Conservation (phyloP, 2,888 invertebrate genomes). For the Sialis fuliginosa region DNA sequence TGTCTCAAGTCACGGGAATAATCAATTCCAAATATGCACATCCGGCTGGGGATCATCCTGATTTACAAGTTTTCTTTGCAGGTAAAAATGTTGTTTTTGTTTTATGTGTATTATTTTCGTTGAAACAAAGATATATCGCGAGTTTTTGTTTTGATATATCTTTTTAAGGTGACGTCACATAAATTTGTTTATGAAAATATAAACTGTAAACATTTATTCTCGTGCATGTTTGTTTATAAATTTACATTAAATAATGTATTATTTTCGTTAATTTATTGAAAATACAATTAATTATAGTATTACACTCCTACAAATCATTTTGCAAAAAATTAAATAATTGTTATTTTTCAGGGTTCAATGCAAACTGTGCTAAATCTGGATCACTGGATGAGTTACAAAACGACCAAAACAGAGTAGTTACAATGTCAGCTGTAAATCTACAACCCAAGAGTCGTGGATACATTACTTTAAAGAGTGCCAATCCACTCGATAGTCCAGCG, state of each 20-base stretch:
- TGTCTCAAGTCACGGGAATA: conserved; percentile 49
- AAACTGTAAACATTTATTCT: too few species aligned
- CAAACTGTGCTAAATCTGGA: conserved; percentile 37
- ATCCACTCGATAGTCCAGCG: conserved; percentile 45
- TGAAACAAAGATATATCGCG: too few species aligned
- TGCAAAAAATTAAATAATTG: too few species aligned
- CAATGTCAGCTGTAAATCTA: conserved; percentile 39
- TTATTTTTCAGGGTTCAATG: conserved; percentile 21
- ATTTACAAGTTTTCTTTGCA: conserved; percentile 47
- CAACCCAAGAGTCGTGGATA: conserved; percentile 50
- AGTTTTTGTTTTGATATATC: too few species aligned
- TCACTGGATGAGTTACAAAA: conserved; percentile 20
- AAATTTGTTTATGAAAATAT: too few species aligned
- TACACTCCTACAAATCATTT: too few species aligned
- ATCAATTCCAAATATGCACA: conserved; percentile 41
- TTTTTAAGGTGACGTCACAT: too few species aligned
- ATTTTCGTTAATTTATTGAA: too few species aligned
- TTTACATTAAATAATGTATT: too few species aligned
- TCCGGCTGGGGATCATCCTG: conserved; percentile 39
- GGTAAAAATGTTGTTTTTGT: conserved; percentile 26
- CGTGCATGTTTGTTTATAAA: too few species aligned
- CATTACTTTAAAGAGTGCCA: conserved; percentile 39
- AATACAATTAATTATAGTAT: too few species aligned
- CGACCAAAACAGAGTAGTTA: conserved; percentile 15
- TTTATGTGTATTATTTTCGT: too few species aligned